phyloP scores from a whole-genome alignment of 23 tunicate genomes.

The Halocynthia aurantium region DNA sequence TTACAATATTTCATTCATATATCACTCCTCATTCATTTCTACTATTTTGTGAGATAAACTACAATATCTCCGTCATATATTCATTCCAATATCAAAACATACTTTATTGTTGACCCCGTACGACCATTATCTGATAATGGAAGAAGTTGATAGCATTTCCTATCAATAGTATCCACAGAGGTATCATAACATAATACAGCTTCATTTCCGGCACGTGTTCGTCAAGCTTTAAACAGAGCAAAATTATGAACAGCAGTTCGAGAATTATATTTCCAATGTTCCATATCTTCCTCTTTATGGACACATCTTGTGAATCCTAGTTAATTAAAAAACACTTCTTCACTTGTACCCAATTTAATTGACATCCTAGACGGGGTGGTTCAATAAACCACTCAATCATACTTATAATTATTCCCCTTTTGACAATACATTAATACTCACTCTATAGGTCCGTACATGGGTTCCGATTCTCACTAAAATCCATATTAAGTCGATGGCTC shows the following conservation, averaged over 20 bases:
- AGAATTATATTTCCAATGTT: not conserved
- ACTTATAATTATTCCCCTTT: too few species aligned
- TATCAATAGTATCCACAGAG: conserved; percentile 36
- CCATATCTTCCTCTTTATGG: conserved; percentile 8
- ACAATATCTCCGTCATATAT: too few species aligned
- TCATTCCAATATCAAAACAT: too few species aligned
- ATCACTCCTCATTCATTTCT: too few species aligned
- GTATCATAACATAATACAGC: conserved; percentile 29
- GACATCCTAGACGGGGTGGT: too few species aligned
- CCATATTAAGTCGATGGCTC: too few species aligned
- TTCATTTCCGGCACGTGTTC: conserved; percentile 14
- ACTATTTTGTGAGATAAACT: too few species aligned
- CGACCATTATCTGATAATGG: conserved; percentile 30
- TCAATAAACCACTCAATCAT: too few species aligned
- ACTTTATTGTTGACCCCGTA: not conserved
- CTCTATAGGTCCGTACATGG: too few species aligned
- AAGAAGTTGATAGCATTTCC: conserved; percentile 35
- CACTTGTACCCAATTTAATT: not conserved
- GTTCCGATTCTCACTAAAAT: too few species aligned
- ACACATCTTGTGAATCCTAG: conserved; percentile 7
- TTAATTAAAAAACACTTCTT: not conserved
- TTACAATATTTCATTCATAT: too few species aligned
- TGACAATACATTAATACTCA: too few species aligned
- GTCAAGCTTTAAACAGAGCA: conserved; percentile 32
- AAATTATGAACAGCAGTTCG: conserved; percentile 14